A percentile compares a stretch with the other conserved stretches of the same genome.
Conservation (phyloP, 1,140 invertebrate genomes). For the Bombus balteatus region DNA sequence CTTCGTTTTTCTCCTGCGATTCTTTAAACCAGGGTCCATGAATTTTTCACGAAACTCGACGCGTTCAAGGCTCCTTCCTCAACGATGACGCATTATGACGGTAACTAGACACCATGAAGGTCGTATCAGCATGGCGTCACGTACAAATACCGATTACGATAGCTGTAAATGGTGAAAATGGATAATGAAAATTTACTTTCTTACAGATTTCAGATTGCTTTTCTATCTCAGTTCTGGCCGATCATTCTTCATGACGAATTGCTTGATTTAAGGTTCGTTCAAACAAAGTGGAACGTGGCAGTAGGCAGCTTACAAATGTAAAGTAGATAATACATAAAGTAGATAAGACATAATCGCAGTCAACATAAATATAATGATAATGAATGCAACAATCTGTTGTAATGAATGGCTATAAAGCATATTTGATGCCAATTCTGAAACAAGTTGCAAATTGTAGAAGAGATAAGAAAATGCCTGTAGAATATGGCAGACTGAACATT, state of each 20-base stretch:
- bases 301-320: no score
- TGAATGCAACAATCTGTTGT: no score
- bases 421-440: no score
- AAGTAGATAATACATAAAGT: background rate
- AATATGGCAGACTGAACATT: no score
- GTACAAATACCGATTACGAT: background rate
- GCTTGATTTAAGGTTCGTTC: background rate
- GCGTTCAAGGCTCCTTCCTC: background rate
- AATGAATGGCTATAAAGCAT: no score
- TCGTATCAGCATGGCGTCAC: background rate
- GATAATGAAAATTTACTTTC: background rate
- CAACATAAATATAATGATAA: background rate
- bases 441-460: no score
- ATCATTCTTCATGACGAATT: background rate
- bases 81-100: background rate
- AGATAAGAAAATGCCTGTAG: no score
- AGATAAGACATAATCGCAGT: background rate
- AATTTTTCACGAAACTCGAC: background rate
- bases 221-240: background rate
- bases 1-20: background rate
- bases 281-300: background rate
- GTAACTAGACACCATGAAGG: background rate
- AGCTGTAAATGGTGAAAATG: background rate
- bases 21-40: background rate
- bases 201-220: background rate